A percentile compares a stretch with the other conserved stretches of the same genome.
Conservation (phyloP, 1,140 invertebrate genomes). For the Drosophila navojoa region DNA sequence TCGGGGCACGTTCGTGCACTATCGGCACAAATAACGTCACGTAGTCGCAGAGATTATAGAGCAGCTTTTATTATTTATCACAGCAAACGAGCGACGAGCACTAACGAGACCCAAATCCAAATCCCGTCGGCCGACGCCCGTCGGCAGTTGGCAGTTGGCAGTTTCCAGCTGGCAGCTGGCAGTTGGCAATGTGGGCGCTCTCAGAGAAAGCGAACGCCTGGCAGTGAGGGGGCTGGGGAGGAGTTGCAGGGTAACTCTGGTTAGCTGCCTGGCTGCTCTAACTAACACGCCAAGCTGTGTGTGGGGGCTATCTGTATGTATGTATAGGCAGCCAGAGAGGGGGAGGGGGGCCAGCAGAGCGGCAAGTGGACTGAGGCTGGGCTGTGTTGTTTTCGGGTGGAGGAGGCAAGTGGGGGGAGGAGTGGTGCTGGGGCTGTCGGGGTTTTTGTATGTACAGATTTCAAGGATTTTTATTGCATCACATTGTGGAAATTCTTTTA, state of each 20-base stretch:
- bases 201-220: background rate
- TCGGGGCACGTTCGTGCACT: constrained; percentile 76
- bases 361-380: background rate
- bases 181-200: constrained; percentile 7
- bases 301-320: constrained; percentile 7
- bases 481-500: constrained; percentile 82
- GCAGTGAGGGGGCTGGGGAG: background rate
- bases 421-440: background rate
- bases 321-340: background rate
- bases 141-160: constrained; percentile 32
- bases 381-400: too few relatives aligned
- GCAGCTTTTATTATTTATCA: constrained; percentile 83
- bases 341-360: background rate
- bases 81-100: constrained; percentile 75
- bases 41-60: constrained; percentile 84
- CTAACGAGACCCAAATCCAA: constrained; percentile 76
- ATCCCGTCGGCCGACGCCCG: constrained; percentile 78
- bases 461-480: constrained; percentile 80
- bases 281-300: constrained; percentile 20
- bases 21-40: constrained; percentile 84
- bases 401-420: background rate
- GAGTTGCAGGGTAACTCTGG: constrained; percentile 3
- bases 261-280: constrained; percentile 18
- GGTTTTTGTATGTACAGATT: constrained; percentile 55
- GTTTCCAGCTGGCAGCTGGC: constrained; percentile 1